Evolutionary conservation across 2,888 invertebrate species (phyloP), one percentile per base, ranked within the genome.

Genomic region (Amphiduros pacificus): DNA sequence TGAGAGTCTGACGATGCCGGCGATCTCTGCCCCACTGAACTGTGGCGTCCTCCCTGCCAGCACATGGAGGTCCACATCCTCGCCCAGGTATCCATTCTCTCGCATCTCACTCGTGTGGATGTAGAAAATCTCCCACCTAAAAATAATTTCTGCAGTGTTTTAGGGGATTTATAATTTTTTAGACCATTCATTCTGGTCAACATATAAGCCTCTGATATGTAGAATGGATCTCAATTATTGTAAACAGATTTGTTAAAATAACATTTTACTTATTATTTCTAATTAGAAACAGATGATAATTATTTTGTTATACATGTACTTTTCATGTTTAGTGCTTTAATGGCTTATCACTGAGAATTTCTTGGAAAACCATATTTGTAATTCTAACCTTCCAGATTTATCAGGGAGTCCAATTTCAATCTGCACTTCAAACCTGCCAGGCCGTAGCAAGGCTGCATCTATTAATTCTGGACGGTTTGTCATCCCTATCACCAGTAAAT

Each of bases 401-500:
- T 62, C 59, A 11, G 62, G 62, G 4, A 62, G 40, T 17, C 53
- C 55, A 26, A 62, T 59, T 32, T 62, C 59, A 26, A 62, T 60
- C 24, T 40, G 49, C 4, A 59, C 54, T 48, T 62, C 62, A 50
- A 62, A 62, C 36, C 62, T 28, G 11, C 62, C 62, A n/a, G 62
- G 62, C 27, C 62, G 14, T 3, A 62, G 57, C 2, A 62, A 29
- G n/a, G 62, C 58, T 4, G 62, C 54, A 26, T 62, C 62, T 28
- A 62, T 48, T 32, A 62, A 53, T 22, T 62, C 62, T 24, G 26
- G 29, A 20, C 62, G n/a, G 50, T 62, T 60, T 20, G 62, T 62
- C 49, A 62, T 44, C 9, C 62, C 62, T 36, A 62, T 62, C 26
- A 62, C 59, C 26, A 62, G 22, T n/a, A 62, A 20, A 32, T 62